Evolutionary conservation across 1,140 invertebrate species (phyloP).

Genomic region (Drosophila repleta): DNA sequence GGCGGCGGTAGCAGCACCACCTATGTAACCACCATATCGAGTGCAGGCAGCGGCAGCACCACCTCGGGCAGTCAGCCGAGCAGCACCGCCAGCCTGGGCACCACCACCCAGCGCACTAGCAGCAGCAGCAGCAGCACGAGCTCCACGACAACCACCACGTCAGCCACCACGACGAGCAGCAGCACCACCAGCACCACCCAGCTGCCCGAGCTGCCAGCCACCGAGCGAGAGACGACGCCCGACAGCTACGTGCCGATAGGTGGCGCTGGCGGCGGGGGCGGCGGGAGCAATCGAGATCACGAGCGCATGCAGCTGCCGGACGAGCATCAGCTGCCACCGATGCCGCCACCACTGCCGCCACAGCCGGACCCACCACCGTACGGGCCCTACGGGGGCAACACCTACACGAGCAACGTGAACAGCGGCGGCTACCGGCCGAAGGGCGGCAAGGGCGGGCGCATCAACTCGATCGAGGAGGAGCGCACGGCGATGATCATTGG

Average conservation of each 20-base stretch:
- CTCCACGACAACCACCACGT: slow-evolving; percentile 56
- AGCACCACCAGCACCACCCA: slow-evolving; percentile 56
- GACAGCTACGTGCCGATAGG: slow-evolving; percentile 56
- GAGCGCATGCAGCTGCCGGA: slow-evolving; percentile 68
- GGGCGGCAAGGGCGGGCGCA: slow-evolving; percentile 86
- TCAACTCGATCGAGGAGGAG: slow-evolving; percentile 89
- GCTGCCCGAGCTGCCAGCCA: slow-evolving; percentile 63
- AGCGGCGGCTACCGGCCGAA: slow-evolving; percentile 66
- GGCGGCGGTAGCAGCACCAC: slow-evolving; percentile 55
- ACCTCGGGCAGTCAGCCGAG: slow-evolving; percentile 37
- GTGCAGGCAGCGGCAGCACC: slow-evolving; percentile 44
- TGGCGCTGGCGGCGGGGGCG: slow-evolving; percentile 43
- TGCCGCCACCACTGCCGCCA: slow-evolving; percentile 66
- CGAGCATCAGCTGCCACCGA: slow-evolving; percentile 78
- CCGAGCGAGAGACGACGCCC: slow-evolving; percentile 73
- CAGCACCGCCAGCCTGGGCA: slow-evolving; percentile 50
- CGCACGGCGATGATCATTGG: slow-evolving; percentile 92
- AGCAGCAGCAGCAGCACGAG: slow-evolving; percentile 54
- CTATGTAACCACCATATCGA: slow-evolving; percentile 62
- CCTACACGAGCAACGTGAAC: slow-evolving; percentile 68
- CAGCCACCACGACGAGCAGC: slow-evolving; percentile 58
- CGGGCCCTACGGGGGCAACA: slow-evolving; percentile 77
- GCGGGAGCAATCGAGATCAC: slow-evolving; percentile 48
- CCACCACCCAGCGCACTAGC: slow-evolving; percentile 56
- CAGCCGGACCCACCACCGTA: slow-evolving; percentile 71